Evolutionary conservation across 2,797 vertebrate species (phyloP), one percentile per base, ranked within the genome.

Genomic region (Coregonus sp.): DNA sequence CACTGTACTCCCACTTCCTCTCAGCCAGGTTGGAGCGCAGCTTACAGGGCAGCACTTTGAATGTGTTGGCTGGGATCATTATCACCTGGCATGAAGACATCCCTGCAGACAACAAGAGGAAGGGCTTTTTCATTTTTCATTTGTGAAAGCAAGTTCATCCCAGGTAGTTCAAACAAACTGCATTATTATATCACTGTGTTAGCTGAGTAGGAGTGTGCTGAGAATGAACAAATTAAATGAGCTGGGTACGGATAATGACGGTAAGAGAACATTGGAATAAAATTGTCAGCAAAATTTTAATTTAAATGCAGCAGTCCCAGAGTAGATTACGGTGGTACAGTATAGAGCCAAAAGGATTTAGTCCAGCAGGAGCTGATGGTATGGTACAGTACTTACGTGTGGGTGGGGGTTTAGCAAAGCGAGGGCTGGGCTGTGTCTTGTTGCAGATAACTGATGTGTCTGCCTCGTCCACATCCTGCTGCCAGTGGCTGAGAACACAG

Each of bases 21-120:
- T 93, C 91, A 0, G 97, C 97, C 89, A 97, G 88, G 91, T 97
- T 98, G 85, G 97, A 98, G 18, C 96, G 94, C 56, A 93, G 94
- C 0, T 74, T 95, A 83, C 97, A 98, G 0, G 95, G 93, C 84
- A 98, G 87, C 0, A 94, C 93, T 80, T 86, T 90, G 84, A 97
- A 95, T 0, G 94, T 93, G 9, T 95, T 97, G 77, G 92, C 90
- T 0, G 86, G 92, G 70, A 98, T 90, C 63, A 88, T 89, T 29
- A 98, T 87, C 18, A 80, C 82, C 84, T 95, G 88, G 86, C 97
- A 98, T 0, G 63, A 85, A 25, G 90, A n/a, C 0, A 80, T 87
- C 1, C 92, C 93, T 81, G 65, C 85, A 63, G 59, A 72, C 0
- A 83, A 71, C 25, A 54, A 81, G n/a, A 2, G 18, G 3, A 65